Base-by-base conservation (phyloP, 2,888 invertebrate genomes). In the Heteropelma amictum region DNA sequence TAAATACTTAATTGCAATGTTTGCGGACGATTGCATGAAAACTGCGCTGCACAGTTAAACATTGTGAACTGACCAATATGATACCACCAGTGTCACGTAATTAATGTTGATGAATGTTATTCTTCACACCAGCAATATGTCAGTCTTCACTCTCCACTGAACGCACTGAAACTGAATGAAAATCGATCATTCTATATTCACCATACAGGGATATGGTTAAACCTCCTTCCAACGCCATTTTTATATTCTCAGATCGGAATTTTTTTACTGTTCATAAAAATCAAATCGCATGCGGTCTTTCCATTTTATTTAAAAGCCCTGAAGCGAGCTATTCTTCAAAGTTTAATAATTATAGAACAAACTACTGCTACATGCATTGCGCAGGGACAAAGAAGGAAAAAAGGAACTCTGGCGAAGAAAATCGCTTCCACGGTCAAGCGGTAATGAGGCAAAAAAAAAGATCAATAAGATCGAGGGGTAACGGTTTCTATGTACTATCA, bases 161-260 rank as follows among this genome's bases (percentile, higher is more conserved):
- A 8, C 47, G 19, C n/a, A 47, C 47, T 3, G 26, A 38, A n/a
- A 67, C 56, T 67, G 47, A 65, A 42, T n/a, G 21, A 33, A 67
- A 56, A 56, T 26, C 54, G 19, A 56, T 38, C 26, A 12, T 8
- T 14, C 6, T 38, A 45, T n/a, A n/a, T n/a, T n/a, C n/a, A 10
- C 4, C n/a, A 7, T 1, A 60, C 60, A 2, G 10, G 2, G n/a
- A 5, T 14, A n/a, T 7, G 17, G 19, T 12, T n/a, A n/a, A n/a
- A n/a, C 19, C n/a, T 35, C 14, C 47, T n/a, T 23, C 45, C 33
- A 1, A 35, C 26, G 23, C 26, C 12, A n/a, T n/a, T 6, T 28
- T 33, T 26, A 12, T 35, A 33, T 10, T 19, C 12, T 8, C 51
- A 14, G 35, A 14, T 26, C 17, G n/a, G n/a, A n/a, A n/a, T 23